These are phyloP conservation scores for Oscheius myriophilus DNA, from an alignment of 2,888 invertebrate species.

Conservation along the genomic window DNA sequence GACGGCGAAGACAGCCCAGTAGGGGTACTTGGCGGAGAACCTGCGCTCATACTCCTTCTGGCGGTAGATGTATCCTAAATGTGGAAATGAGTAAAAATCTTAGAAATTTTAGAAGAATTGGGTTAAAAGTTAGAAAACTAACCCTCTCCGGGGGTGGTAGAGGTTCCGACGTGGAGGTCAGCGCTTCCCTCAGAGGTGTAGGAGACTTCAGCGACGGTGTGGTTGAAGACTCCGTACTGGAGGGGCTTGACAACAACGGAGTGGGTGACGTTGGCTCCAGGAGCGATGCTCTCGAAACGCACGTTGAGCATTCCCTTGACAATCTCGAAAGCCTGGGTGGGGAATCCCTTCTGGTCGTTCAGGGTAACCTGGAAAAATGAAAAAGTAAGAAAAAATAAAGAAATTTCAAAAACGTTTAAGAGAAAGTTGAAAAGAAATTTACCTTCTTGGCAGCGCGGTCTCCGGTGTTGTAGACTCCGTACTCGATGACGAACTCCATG, in stretches of 20 bases:
- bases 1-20: constrained; percentile 95
- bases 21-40: constrained; percentile 76
- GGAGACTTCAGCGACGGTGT: constrained; percentile 83
- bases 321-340: constrained; percentile 87
- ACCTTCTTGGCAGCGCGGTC: constrained; percentile 71
- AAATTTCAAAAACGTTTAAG: neutral
- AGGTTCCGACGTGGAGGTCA: constrained; percentile 75
- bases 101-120: neutral
- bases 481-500: constrained; percentile 93
- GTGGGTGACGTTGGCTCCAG: constrained; percentile 90
- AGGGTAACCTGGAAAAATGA: constrained; percentile 82
- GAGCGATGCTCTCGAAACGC: constrained; percentile 85
- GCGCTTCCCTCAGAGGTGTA: constrained; percentile 84
- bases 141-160: constrained; percentile 94
- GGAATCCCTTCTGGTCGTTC: constrained; percentile 86
- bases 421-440: neutral
- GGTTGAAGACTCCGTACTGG: constrained; percentile 93
- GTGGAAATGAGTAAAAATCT: neutral
- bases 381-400: neutral
- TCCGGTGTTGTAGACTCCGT: constrained; percentile 92
- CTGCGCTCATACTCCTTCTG: constrained; percentile 69
- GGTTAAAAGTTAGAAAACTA: constrained; percentile 66
- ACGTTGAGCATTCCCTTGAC: constrained; percentile 73
- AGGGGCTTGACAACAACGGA: constrained; percentile 89
- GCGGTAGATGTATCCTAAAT: constrained; percentile 67